Evolutionary conservation across 2,888 invertebrate genomes (phyloP).

Genomic region (Tetropium fuscum): DNA sequence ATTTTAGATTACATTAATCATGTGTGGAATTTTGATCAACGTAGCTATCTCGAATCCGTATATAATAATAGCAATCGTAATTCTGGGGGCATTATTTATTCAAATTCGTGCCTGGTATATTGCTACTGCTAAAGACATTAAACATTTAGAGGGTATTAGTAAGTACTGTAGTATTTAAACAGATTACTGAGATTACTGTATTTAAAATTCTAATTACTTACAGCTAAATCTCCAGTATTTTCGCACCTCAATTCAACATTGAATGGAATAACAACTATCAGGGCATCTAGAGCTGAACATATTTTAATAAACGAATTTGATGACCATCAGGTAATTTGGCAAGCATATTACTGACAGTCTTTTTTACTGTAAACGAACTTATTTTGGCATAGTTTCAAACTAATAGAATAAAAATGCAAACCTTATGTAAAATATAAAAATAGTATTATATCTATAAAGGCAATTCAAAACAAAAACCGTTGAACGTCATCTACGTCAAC

Average conservation of each 20-base stretch:
- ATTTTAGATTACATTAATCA: slow-evolving; percentile 75
- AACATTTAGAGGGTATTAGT: slow-evolving; percentile 71
- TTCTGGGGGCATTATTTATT: slow-evolving; percentile 74
- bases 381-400: no score
- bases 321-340: slow-evolving; percentile 48
- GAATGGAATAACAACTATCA: slow-evolving; percentile 46
- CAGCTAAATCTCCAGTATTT: slow-evolving; percentile 51
- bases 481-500: no score
- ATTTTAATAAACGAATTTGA: slow-evolving; percentile 45
- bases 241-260: slow-evolving; percentile 47
- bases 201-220: no score
- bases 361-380: no score
- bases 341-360: no score
- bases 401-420: no score
- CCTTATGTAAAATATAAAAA: no score
- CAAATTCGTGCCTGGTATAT: slow-evolving; percentile 75
- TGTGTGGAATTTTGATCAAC: slow-evolving; percentile 76
- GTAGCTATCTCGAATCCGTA: slow-evolving; percentile 76
- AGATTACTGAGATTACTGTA: neutral
- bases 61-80: slow-evolving; percentile 72
- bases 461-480: no score
- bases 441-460: no score
- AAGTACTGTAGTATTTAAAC: slow-evolving; percentile 48
- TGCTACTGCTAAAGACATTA: slow-evolving; percentile 77
- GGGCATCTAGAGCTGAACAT: slow-evolving; percentile 42